phyloP scores from a whole-genome alignment of 2,113 vertebrate species.

The Spermophilus dauricus region DNA sequence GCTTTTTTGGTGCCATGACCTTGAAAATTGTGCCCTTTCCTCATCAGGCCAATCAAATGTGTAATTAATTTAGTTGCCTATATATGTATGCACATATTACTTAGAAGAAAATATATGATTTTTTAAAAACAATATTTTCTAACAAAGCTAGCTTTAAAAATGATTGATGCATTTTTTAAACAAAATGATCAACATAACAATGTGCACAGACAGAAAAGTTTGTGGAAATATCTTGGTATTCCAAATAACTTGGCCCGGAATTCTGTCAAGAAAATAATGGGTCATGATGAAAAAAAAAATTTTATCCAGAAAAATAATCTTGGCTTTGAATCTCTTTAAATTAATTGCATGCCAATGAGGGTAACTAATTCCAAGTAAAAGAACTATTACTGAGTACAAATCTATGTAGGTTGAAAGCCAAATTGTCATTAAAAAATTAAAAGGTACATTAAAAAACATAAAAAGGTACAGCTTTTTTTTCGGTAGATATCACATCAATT shows the following conservation, averaged over 20 bases:
- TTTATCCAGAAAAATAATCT: not conserved
- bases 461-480: not conserved
- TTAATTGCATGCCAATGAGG: not conserved
- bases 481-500: not conserved
- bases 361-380: not conserved
- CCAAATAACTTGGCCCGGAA: not conserved
- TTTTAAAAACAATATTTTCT: not conserved
- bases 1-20: not conserved
- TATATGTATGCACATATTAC: not conserved
- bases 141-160: not conserved
- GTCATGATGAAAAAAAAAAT: conserved; percentile 11
- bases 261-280: not conserved
- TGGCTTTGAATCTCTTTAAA: not conserved
- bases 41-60: not conserved
- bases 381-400: not conserved
- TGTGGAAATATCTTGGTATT: not conserved
- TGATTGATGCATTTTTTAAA: not conserved
- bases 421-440: not conserved
- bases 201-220: not conserved
- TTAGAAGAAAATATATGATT: not conserved
- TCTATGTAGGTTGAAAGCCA: not conserved
- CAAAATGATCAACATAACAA: not conserved
- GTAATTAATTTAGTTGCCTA: not conserved
- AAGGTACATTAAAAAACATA: not conserved
- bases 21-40: not conserved